Percentiles rank a stretch among this genome's conserved stretches.
Conservation (phyloP, 2,113 vertebrate genomes). For the Centropus unirufus region DNA sequence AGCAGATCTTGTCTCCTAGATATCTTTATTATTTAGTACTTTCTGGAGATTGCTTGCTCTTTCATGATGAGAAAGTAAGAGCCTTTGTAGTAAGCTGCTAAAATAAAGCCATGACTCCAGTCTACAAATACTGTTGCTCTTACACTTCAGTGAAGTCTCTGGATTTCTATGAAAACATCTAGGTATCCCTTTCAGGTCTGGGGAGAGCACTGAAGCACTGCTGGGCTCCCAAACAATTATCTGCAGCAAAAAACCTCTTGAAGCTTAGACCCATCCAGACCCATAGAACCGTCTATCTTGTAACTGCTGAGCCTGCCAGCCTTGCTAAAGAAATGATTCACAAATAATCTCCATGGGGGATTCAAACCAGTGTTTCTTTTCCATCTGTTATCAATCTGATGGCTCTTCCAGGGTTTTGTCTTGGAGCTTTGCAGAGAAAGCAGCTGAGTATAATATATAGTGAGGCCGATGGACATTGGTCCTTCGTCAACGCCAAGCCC, state of each 20-base stretch:
- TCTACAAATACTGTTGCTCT: background rate
- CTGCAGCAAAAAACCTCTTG: background rate
- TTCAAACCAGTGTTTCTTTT: background rate
- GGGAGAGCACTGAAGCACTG: background rate
- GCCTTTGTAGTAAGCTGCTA: background rate
- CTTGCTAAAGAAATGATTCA: background rate
- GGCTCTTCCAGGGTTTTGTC: background rate
- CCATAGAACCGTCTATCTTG: background rate
- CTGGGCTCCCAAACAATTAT: background rate
- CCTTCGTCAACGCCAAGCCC: background rate
- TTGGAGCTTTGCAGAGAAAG: background rate
- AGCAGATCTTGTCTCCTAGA: background rate
- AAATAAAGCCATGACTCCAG: background rate
- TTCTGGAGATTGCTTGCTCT: background rate
- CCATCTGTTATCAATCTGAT: background rate
- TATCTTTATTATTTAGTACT: background rate
- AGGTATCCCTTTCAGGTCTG: background rate
- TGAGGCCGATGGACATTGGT: background rate
- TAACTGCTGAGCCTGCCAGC: background rate
- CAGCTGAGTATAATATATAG: background rate
- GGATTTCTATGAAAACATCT: background rate
- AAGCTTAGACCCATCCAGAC: background rate
- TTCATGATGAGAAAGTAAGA: background rate
- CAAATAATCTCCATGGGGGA: background rate
- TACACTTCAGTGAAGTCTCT: background rate